phyloP scores from a whole-genome alignment of 2,113 vertebrate species.

The Bambusicola thoracicus region DNA sequence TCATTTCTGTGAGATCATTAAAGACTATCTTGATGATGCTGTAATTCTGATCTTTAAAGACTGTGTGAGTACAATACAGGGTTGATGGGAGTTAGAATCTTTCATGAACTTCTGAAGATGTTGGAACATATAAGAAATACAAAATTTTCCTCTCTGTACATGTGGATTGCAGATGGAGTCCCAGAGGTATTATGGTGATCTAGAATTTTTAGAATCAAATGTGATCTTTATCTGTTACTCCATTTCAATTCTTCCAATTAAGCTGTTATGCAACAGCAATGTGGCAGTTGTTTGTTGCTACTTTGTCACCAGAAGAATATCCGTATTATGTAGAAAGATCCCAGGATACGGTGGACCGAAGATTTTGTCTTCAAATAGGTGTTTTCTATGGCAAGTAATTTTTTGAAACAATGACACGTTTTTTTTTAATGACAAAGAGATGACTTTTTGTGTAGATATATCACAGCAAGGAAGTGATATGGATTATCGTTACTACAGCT shows the following conservation, averaged over 20 bases:
- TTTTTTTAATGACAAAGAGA: neutral
- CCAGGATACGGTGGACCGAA: neutral
- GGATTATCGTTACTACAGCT: neutral
- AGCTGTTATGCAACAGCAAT: neutral
- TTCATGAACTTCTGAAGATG: neutral
- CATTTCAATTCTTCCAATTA: fast-evolving
- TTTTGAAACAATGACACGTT: neutral
- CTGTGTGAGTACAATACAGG: neutral
- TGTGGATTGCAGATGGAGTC: neutral
- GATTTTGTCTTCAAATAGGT: neutral
- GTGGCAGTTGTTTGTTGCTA: neutral
- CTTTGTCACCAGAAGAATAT: neutral
- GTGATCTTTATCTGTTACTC: neutral
- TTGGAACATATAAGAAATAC: neutral
- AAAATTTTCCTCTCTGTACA: neutral
- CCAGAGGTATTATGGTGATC: neutral
- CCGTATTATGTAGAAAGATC: neutral
- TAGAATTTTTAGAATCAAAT: neutral
- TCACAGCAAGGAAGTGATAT: neutral
- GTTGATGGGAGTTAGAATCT: neutral
- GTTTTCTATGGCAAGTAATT: neutral
- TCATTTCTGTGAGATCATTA: neutral
- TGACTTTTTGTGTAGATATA: neutral
- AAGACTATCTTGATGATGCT: neutral
- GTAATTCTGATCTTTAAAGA: neutral